These are phyloP conservation scores for Steromphala cineraria DNA, from an alignment of 2,888 invertebrate species.

Conservation along the genomic window DNA sequence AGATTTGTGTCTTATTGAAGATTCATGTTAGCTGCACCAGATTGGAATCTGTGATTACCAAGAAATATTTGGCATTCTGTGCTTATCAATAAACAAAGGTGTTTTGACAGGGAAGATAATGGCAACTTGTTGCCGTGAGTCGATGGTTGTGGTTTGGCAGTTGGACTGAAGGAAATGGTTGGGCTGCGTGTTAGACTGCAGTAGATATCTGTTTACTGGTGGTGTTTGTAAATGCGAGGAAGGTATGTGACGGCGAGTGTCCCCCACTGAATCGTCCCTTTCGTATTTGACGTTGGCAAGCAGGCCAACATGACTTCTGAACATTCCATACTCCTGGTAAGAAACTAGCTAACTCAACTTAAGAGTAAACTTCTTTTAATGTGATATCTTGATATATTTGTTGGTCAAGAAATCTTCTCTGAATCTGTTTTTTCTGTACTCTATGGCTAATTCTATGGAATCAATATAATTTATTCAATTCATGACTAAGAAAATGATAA, in stretches of 20 bases:
- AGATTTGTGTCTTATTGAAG: too few relatives aligned
- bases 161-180: neutral
- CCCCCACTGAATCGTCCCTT: neutral
- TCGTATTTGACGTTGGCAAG: neutral
- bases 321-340: neutral
- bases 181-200: neutral
- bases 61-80: neutral
- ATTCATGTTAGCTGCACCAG: too few relatives aligned
- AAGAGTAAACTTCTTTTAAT: too few relatives aligned
- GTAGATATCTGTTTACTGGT: neutral
- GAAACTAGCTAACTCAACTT: too few relatives aligned
- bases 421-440: too few relatives aligned
- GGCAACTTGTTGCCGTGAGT: neutral
- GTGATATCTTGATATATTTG: too few relatives aligned
- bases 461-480: too few relatives aligned
- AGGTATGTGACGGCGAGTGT: neutral
- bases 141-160: neutral
- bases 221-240: neutral
- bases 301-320: neutral
- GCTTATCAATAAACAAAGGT: constrained; percentile 4
- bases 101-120: neutral
- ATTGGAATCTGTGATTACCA: neutral
- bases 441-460: too few relatives aligned
- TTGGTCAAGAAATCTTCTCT: too few relatives aligned
- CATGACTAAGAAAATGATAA: too few relatives aligned